Base-by-base conservation (phyloP, 2,888 invertebrate genomes). In the Halocaridina rubra region DNA sequence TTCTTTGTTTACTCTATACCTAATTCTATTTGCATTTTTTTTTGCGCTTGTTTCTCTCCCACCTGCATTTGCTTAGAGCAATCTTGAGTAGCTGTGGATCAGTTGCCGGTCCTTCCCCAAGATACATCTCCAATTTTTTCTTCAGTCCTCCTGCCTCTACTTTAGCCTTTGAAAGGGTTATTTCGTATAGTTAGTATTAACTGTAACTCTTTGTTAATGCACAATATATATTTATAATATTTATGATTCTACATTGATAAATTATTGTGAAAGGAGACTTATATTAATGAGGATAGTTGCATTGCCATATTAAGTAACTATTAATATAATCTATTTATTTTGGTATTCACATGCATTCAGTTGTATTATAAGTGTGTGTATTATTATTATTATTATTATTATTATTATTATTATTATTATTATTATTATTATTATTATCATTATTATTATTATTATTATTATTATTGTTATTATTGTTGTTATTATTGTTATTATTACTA, bases 61-160 rank as follows among this genome's bases (percentile, higher is more conserved):
- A 86, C 86, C 81, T 86, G 80, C 86, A 86, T 57, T 75, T 80
- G 7, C 61, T 19, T 24, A 77, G 77, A 8, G 86, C 86, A 19
- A 84, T 76, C 29, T 78, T 33, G 0, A 86, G 33, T 22, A 86
- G 59, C 46, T 80, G 64, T 0, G 82, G 86, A 53, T 86, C 84
- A 10, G 19, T 22, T 13, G 19, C 27, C 13, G 33, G 71, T 4
- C 46, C 46, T 10, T 67, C 81, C 0, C 85, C 81, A 33, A 71
- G 16, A 24, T 72, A 61, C 3, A 30, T 67, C 1, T 24, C 29
- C n/a, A 85, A 27, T 46, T 67, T 74, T 64, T 71, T 80, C 76
- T 71, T 77, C 69, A 69, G 27, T 2, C 67, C 76, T 1, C 81
- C 81, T 29, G 76, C 71, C 39, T 81, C 81, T 22, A 81, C 71